These are phyloP conservation scores for Onychomys leucogaster DNA, from an alignment of 2,797 vertebrate species.

Conservation along the genomic window DNA sequence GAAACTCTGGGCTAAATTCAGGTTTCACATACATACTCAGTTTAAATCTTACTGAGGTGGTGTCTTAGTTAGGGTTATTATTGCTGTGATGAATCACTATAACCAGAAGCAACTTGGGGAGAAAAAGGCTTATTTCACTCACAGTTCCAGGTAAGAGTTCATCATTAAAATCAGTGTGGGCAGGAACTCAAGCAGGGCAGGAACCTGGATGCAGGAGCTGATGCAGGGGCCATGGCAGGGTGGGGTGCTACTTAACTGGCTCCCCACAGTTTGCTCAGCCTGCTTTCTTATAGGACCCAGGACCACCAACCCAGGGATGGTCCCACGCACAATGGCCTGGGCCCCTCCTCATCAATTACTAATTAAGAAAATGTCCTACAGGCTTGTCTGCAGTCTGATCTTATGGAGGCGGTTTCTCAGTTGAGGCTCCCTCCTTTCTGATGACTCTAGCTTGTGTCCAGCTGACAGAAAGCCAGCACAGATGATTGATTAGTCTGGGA, in stretches of 20 bases:
- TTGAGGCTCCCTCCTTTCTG: neutral
- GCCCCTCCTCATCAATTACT: neutral
- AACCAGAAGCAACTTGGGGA: neutral
- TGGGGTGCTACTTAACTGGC: neutral
- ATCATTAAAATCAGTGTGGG: neutral
- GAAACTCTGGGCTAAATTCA: rapidly evolving
- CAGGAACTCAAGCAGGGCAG: neutral
- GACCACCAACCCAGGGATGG: neutral
- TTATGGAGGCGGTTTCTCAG: neutral
- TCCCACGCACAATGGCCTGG: neutral
- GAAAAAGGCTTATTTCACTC: neutral
- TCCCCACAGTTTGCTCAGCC: neutral
- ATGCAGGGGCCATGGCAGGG: neutral
- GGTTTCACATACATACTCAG: neutral
- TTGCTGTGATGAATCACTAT: neutral
- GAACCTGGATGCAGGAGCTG: neutral
- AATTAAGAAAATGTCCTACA: neutral
- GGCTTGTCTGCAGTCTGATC: neutral
- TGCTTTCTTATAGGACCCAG: neutral
- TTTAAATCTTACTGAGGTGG: neutral
- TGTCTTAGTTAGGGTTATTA: neutral
- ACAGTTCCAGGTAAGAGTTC: neutral
- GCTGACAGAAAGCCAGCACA: neutral
- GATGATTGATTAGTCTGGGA: neutral
- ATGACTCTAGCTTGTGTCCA: neutral